phyloP scores from a whole-genome alignment of 2,113 vertebrate genomes.

The Ictalurus punctatus region DNA sequence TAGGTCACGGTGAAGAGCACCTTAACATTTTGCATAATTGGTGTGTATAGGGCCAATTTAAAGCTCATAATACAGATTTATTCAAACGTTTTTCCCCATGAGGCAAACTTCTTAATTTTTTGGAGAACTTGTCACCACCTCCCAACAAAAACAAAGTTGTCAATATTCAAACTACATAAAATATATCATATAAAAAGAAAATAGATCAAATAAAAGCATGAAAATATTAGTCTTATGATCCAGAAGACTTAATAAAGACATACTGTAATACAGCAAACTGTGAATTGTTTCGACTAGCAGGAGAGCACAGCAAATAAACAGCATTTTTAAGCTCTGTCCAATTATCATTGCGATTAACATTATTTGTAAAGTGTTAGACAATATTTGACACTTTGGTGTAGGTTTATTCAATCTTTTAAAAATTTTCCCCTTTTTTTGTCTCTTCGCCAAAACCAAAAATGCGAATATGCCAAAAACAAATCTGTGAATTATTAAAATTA shows the following conservation, averaged over 20 bases:
- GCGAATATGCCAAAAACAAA: background rate
- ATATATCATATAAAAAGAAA: background rate
- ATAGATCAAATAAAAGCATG: background rate
- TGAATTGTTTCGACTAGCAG: background rate
- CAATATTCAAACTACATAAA: background rate
- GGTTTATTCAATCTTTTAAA: background rate
- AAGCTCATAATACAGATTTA: background rate
- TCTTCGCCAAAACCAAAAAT: background rate
- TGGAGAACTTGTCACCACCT: background rate
- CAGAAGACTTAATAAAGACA: background rate
- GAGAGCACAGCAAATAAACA: background rate
- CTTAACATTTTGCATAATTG: slow-evolving; percentile 19
- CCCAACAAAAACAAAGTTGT: background rate
- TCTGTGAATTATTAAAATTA: background rate
- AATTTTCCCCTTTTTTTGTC: background rate
- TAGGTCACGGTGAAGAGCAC: background rate
- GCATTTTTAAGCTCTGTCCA: background rate
- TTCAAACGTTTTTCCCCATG: background rate
- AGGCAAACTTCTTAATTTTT: background rate
- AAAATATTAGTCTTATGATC: background rate
- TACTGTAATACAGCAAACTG: background rate
- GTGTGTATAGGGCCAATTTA: background rate
- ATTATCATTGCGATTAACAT: background rate
- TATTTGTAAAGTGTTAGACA: background rate
- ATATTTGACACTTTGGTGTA: background rate